Evolutionary conservation across 2,888 invertebrate species (phyloP), one percentile per base, ranked within the genome.

Genomic region (Boloria euphrosyne): DNA sequence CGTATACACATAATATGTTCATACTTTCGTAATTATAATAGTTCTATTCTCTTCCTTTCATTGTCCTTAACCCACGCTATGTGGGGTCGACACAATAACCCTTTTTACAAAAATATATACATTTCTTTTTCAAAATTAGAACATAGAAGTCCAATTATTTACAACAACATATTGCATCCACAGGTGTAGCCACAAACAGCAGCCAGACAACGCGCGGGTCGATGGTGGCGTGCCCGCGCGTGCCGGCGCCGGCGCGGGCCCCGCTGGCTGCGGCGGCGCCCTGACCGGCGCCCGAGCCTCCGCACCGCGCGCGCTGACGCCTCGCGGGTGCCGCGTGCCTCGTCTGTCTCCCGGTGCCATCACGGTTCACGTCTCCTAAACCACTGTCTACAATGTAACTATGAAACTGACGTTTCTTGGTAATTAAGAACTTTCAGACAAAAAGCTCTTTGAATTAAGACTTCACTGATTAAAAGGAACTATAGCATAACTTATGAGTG

Each of bases 191-290:
- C 54, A 81, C 83, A 13, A 90, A 86, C 74, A 85, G 79, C 70
- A 85, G 76, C 73, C 86, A 85, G 53, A 76, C 85, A 0, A 84
- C 67, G 73, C 91, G 91, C 69, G 91, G 91, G 61, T 91, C 91
- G 0, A 82, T 92, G 75, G 91, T 92, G 14, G 95, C 95, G 18
- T 95, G 95, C 73, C 95, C 95, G 77, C 95, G 95, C 88, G 95
- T 94, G 84, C 90, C 93, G 46, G 86, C 91, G 69, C 87, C 91
- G 75, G 73, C 90, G 77, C 84, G 88, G 69, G 85, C 90, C 14
- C 82, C 88, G 71, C 85, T 89, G 52, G 90, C 89, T 67, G 92
- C 90, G 5, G 92, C 92, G 46, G 92, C 91, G 59, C 92, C 92
- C 82, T 93, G 92, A 92, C 91, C 86, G 77, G 72, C 81, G 65